Conservation (phyloP, 23 tunicate genomes). For the Styela plicata region DNA sequence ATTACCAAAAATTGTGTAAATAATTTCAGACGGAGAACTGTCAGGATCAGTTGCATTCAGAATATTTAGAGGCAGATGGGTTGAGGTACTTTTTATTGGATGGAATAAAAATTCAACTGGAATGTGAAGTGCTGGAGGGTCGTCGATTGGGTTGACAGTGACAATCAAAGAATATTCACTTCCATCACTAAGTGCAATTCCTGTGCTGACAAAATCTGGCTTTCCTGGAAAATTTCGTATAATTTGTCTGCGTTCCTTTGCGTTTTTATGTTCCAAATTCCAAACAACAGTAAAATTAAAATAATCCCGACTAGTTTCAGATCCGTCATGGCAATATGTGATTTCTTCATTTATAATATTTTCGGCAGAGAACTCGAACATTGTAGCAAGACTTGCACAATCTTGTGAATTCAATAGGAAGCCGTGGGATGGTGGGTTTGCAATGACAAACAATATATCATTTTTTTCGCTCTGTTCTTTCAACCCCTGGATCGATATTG, state of each 20-base stretch:
- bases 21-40: slow-evolving; percentile 39
- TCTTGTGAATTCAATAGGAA: background rate
- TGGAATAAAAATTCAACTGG: slow-evolving; percentile 43
- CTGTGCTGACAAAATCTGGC: slow-evolving; percentile 10
- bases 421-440: background rate
- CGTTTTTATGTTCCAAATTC: background rate
- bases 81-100: slow-evolving; percentile 50
- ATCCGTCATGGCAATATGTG: slow-evolving; percentile 48
- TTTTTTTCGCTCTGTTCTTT: background rate
- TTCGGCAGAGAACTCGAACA: background rate
- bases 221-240: background rate
- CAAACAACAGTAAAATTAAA: slow-evolving; percentile 7
- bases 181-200: background rate
- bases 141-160: slow-evolving; percentile 44
- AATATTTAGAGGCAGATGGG: slow-evolving; percentile 48
- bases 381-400: background rate
- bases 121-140: slow-evolving; percentile 50
- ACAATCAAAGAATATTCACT: slow-evolving; percentile 11
- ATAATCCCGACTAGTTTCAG: slow-evolving; percentile 23
- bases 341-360: background rate
- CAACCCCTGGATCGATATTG: background rate
- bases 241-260: background rate
- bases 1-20: slow-evolving; percentile 52
- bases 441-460: slow-evolving; percentile 10
- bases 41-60: slow-evolving; percentile 52